These are phyloP conservation scores for Microcebus murinus DNA, from an alignment of 2,113 vertebrate genomes.

Conservation along the genomic window DNA sequence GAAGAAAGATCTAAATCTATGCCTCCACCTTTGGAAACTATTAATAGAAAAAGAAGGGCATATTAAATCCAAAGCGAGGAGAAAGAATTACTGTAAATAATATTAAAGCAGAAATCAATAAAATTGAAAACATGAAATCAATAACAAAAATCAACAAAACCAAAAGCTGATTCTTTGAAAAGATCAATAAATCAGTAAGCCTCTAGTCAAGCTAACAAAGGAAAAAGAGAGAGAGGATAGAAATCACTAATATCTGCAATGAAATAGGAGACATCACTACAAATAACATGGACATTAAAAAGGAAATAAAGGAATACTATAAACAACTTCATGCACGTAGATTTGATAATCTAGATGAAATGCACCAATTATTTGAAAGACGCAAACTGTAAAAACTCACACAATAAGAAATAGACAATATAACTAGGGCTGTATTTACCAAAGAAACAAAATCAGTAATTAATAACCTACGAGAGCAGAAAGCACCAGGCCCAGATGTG, in stretches of 20 bases:
- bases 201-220: neutral
- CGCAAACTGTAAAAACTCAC: neutral
- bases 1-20: neutral
- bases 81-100: neutral
- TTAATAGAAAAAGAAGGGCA: neutral
- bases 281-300: neutral
- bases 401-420: neutral
- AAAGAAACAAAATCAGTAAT: neutral
- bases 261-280: neutral
- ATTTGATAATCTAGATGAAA: neutral
- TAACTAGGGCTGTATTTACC: neutral
- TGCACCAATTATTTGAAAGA: neutral
- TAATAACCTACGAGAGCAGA: neutral
- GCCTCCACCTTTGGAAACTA: neutral
- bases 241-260: neutral
- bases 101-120: neutral
- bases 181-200: neutral
- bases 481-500: neutral
- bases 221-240: neutral
- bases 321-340: neutral
- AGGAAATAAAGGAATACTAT: neutral
- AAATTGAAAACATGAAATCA: neutral
- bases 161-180: neutral
- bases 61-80: neutral
- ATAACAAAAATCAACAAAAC: neutral